Base-by-base conservation (phyloP, 2,888 invertebrate species). In the Eumerus sabulonum region DNA sequence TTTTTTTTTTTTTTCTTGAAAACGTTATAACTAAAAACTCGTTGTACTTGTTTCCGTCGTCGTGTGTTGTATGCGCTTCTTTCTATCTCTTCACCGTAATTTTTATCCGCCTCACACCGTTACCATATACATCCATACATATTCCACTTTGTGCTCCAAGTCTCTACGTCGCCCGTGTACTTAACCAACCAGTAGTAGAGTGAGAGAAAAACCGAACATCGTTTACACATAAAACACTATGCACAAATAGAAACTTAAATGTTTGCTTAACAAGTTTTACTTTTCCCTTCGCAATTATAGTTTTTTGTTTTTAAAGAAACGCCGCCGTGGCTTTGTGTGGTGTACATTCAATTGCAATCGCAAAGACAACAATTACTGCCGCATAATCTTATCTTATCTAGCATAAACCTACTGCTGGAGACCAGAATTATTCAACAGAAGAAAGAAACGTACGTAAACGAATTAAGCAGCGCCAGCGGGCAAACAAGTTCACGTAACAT, bases 11-110 rank as follows among this genome's bases (percentile, higher is more conserved):
- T 27, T 2, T 27, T 27, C 7, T 27, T 27, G 27, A 27, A 27
- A 27, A 27, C 27, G 27, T 27, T 71, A 57, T 48, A 76, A 73
- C 68, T 74, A 74, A 36, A 79, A 79, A 79, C 79, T 79, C 68
- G 79, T 79, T 79, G 79, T 79, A 79, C 79, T 79, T 64, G 79
- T 79, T 79, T 79, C 64, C 79, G 74, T 50, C 70, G 27, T 7
- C 27, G 27, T 27, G 27, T 27, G 2, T 68, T 79, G 73, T 72
- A 66, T 73, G 68, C 74, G 68, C 64, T 74, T 18, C 68, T 74
- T 74, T 79, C 67, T 74, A 42, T 51, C 16, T 35, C 38, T 57
- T 68, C 60, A 59, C 67, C 62, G 57, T 35, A 13, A n/a, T 63
- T 16, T 53, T 56, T 45, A 53, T 59, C 48, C 62, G 67, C 67